Evolutionary conservation across 2,888 invertebrate genomes (phyloP), one percentile per base, ranked within the genome.

Genomic region (Allolobophora icterica): DNA sequence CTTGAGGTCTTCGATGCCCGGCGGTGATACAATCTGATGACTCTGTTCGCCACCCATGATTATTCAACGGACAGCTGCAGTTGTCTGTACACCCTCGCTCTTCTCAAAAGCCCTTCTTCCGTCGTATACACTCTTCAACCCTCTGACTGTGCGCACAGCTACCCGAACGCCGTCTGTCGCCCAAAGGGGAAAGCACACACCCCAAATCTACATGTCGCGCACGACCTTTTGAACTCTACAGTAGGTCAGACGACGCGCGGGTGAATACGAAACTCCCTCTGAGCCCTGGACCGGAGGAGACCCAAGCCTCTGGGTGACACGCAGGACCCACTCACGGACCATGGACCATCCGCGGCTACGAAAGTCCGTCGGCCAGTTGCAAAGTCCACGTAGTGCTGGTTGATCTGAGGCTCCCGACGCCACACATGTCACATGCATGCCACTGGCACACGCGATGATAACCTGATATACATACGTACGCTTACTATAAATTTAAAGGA

Each of bases 1-100:
- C 90, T 90, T 90, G 15, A 90, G 90, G n/a, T 5, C 6, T 33
- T 90, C 90, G n/a, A 90, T 90, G 21, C 4, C 90, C 1, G 90
- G 90, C 34, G 89, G 89, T 19, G 87, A 21, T 30, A 6, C 87
- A 40, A 19, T 40, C 89, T 40, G 34, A 35, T 33, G 34, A 35
- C 84, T 84, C 84, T 84, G 84, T 35, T 84, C 34, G 84, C 84
- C 35, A 35, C 84, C 84, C 84, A 58, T 58, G 58, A 11, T 58
- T 30, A 58, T 30, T 30, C 58, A 30, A 58, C 58, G 58, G 58
- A 58, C 58, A 58, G 58, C 13, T 3, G 45, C 6, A 2, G 2
- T 30, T 58, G 30, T 58, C 30, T 11, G 24, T 24, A n/a, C 30
- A 3, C 24, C 5, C 45, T 45, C 58, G 30, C 11, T 58, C 58